phyloP scores from a whole-genome alignment of 2,888 invertebrate species.

The Acronicta alni region DNA sequence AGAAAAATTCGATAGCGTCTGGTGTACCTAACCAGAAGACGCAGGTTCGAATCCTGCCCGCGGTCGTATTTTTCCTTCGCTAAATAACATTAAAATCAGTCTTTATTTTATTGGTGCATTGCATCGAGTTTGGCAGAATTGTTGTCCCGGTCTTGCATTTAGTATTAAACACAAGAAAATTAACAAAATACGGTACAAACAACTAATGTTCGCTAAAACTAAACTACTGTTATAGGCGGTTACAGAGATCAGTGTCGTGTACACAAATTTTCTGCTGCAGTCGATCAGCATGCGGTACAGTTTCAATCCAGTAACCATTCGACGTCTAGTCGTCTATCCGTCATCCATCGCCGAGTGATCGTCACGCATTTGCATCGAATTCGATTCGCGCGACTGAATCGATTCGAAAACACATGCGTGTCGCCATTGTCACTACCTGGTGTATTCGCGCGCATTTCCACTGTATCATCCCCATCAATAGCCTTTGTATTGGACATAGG shows the following conservation, averaged over 20 bases:
- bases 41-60: too few relatives aligned
- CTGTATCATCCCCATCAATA: background rate
- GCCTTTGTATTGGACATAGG: background rate
- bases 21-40: too few relatives aligned
- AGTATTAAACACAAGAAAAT: too few relatives aligned
- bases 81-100: too few relatives aligned
- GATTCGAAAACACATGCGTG: constrained; percentile 43
- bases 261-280: background rate
- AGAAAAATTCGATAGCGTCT: too few relatives aligned
- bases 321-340: constrained; percentile 8
- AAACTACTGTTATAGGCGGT: too few relatives aligned
- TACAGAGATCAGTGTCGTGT: background rate
- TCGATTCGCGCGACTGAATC: constrained; percentile 40
- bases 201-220: too few relatives aligned
- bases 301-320: constrained; percentile 13
- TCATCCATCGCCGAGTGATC: constrained; percentile 27
- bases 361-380: constrained; percentile 45
- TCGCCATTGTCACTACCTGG: constrained; percentile 14
- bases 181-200: too few relatives aligned
- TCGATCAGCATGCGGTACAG: background rate
- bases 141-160: too few relatives aligned
- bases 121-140: too few relatives aligned
- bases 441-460: constrained; percentile 21
- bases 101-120: too few relatives aligned
- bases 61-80: too few relatives aligned